phyloP scores from a whole-genome alignment of 2,113 vertebrate species.

The Antechinus flavipes region DNA sequence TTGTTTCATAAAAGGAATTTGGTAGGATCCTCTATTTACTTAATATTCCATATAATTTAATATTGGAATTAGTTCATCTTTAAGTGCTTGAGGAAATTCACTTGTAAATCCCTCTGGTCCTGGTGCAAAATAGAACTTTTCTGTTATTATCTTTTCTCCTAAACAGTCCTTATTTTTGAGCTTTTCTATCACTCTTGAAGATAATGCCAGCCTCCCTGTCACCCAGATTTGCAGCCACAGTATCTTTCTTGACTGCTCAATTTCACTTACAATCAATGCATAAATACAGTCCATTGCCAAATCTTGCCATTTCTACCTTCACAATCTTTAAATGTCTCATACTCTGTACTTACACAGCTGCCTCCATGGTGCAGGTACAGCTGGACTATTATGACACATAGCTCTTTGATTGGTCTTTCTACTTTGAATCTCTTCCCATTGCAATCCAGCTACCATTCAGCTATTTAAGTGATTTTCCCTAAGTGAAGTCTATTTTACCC shows the following conservation, averaged over 20 bases:
- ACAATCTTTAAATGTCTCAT: neutral
- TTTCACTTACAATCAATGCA: neutral
- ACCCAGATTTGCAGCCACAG: neutral
- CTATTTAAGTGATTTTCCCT: neutral
- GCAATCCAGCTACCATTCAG: neutral
- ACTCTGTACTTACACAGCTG: neutral
- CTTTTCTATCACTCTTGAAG: neutral
- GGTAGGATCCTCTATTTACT: no score
- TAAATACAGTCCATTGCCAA: neutral
- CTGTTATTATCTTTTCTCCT: neutral
- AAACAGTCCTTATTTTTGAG: neutral
- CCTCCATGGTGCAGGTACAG: neutral
- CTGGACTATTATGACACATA: neutral
- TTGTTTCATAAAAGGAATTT: no score
- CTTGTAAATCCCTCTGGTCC: no score
- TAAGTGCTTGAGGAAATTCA: no score
- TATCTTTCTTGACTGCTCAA: neutral
- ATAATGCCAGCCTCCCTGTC: neutral
- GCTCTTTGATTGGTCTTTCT: neutral
- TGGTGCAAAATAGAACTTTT: neutral
- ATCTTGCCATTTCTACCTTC: neutral
- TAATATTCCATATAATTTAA: no score
- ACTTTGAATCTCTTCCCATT: neutral
- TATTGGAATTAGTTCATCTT: no score
- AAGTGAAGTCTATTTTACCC: neutral